Percentiles rank a stretch among this genome's conserved stretches.
These are phyloP conservation scores for Leptopilina boulardi DNA, from an alignment of 1,140 invertebrate species.

Conservation along the genomic window DNA sequence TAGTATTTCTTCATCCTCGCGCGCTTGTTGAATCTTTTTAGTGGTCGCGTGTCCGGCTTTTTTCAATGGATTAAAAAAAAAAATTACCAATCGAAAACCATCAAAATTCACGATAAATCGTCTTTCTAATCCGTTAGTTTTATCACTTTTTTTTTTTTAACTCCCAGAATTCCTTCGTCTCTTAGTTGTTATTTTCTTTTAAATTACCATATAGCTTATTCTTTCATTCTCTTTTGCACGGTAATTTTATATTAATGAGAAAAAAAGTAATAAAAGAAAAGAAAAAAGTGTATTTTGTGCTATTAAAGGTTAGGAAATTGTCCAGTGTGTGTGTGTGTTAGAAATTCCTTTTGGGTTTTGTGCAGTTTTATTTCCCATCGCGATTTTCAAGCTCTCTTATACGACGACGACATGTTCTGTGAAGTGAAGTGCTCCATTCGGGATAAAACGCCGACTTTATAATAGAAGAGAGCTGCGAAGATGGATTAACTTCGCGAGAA, in stretches of 20 bases:
- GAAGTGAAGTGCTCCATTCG: constrained; percentile 21
- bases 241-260: no score
- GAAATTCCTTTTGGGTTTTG: neutral
- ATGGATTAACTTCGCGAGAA: constrained; percentile 24
- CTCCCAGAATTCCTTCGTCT: neutral
- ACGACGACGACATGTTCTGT: constrained; percentile 10
- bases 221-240: no score
- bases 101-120: neutral
- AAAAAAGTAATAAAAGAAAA: neutral
- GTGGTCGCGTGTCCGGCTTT: constrained; percentile 5
- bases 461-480: neutral
- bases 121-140: neutral
- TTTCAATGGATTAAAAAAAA: neutral
- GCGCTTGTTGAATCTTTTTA: neutral
- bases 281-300: constrained; percentile 24
- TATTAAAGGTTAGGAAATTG: neutral
- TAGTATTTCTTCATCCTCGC: constrained; percentile 9
- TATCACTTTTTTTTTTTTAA: neutral
- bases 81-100: neutral
- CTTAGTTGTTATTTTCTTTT: neutral
- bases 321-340: neutral
- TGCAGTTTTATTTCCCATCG: neutral
- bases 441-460: constrained; percentile 4
- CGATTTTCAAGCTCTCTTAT: neutral
- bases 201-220: no score